Percentiles rank a stretch among this genome's conserved stretches.
Conservation (phyloP, 2,888 invertebrate species). For the Cephus pulcher region DNA sequence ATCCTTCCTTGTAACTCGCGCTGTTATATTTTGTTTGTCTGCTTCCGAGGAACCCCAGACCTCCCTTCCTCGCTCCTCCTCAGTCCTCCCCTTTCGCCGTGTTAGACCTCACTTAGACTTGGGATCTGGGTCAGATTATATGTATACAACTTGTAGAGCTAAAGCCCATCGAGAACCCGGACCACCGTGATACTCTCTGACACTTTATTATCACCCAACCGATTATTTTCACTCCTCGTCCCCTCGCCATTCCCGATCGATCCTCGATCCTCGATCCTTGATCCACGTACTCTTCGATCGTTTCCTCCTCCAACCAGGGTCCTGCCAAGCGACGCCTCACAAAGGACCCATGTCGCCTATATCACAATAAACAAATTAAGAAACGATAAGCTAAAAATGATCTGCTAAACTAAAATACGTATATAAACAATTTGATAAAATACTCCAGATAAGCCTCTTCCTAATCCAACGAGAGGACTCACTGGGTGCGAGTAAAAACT, state of each 20-base stretch:
- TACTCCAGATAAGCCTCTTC: not conserved
- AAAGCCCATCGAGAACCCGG: conserved; percentile 1
- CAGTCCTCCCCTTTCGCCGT: conserved; percentile 22
- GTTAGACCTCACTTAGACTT: conserved; percentile 54
- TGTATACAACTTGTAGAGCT: conserved; percentile 53
- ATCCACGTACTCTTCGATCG: not conserved
- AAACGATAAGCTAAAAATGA: not conserved
- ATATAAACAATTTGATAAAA: not conserved
- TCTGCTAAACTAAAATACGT: too few relatives aligned
- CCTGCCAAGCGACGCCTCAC: not conserved
- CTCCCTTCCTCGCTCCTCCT: conserved; percentile 6
- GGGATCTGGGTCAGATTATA: conserved; percentile 62
- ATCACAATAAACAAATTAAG: not conserved
- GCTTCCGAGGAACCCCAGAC: conserved; percentile 51
- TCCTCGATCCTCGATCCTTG: not conserved
- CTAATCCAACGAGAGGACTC: not conserved
- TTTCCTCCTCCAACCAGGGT: not conserved
- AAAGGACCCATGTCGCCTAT: too few relatives aligned
- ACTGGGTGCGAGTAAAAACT: not conserved
- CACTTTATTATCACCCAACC: not conserved
- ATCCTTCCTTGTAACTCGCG: conserved; percentile 54
- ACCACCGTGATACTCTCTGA: not conserved
- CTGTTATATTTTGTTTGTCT: conserved; percentile 61
- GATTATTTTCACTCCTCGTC: not conserved
- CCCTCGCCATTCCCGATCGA: not conserved